phyloP scores from a whole-genome alignment of 2,888 invertebrate genomes.

The Cistogaster globosa region DNA sequence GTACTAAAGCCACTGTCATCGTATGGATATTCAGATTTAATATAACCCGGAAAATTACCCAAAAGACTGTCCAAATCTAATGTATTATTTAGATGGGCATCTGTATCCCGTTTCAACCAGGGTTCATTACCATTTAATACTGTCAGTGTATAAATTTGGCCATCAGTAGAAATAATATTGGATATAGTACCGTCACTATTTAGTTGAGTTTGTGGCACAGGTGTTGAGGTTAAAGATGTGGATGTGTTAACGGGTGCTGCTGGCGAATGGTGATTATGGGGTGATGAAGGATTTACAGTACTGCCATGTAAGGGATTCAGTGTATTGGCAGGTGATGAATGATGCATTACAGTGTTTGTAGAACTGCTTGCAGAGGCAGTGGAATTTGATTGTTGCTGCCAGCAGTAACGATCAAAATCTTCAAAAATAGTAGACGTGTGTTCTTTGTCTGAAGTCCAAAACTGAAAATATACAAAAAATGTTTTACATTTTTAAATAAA shows the following conservation, averaged over 20 bases:
- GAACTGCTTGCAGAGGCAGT: conserved; percentile 72
- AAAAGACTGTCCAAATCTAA: conserved; percentile 92
- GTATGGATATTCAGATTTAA: conserved; percentile 90
- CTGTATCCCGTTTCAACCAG: conserved; percentile 87
- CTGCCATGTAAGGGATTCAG: conserved; percentile 66
- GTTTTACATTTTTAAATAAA: neutral
- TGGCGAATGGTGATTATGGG: conserved; percentile 71
- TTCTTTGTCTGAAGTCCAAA: conserved; percentile 85
- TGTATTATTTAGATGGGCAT: conserved; percentile 84
- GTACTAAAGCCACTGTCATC: conserved; percentile 91
- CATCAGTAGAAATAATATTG: conserved; percentile 86
- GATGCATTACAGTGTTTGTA: conserved; percentile 74
- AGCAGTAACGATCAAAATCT: conserved; percentile 93
- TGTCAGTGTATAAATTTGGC: conserved; percentile 91
- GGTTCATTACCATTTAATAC: conserved; percentile 91
- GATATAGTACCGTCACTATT: conserved; percentile 77
- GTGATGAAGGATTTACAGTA: conserved; percentile 65
- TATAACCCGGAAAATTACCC: conserved; percentile 87
- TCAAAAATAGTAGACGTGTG: conserved; percentile 89
- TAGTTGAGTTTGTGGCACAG: conserved; percentile 76
- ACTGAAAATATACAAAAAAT: conserved; percentile 75
- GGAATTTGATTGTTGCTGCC: conserved; percentile 86
- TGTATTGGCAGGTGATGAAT: conserved; percentile 83
- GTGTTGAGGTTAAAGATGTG: conserved; percentile 70
- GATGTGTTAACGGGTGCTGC: conserved; percentile 69